These are phyloP conservation scores for Erpetoichthys calabaricus DNA, from an alignment of 2,797 vertebrate genomes.

Conservation along the genomic window DNA sequence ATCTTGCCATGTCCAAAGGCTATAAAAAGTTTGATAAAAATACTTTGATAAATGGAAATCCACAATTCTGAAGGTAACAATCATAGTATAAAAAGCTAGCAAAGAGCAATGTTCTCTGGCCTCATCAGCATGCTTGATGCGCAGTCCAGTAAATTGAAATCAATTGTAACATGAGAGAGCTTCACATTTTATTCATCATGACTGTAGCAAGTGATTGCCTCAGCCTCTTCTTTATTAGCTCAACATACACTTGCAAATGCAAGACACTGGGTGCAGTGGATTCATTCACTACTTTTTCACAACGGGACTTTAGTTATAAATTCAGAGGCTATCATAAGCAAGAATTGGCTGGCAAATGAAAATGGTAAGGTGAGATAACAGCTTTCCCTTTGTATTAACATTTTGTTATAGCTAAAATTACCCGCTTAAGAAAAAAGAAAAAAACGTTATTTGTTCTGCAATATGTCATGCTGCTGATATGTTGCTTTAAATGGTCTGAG, in stretches of 20 bases:
- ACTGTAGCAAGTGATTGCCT: slow-evolving; percentile 33
- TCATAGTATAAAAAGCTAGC: slow-evolving; percentile 18
- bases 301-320: background rate
- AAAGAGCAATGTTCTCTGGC: slow-evolving; percentile 14
- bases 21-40: slow-evolving; percentile 32
- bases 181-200: slow-evolving; percentile 38
- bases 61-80: slow-evolving; percentile 17
- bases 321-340: background rate
- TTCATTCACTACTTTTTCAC: background rate
- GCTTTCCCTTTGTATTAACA: too few species aligned
- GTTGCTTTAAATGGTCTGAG: too few species aligned
- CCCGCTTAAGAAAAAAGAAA: background rate
- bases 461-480: too few species aligned
- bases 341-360: background rate
- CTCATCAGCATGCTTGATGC: slow-evolving; percentile 29
- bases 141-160: slow-evolving; percentile 38
- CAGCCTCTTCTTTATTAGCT: slow-evolving; percentile 33
- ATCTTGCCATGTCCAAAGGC: slow-evolving; percentile 13
- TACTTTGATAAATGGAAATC: slow-evolving; percentile 28
- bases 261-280: slow-evolving; percentile 2
- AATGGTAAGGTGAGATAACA: background rate
- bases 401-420: too few species aligned
- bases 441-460: background rate
- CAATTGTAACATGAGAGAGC: slow-evolving; percentile 34
- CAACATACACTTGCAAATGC: background rate